These are phyloP conservation scores for Isaurus tuberculatus DNA, from an alignment of 92 coral and sea anemone species.

Conservation along the genomic window DNA sequence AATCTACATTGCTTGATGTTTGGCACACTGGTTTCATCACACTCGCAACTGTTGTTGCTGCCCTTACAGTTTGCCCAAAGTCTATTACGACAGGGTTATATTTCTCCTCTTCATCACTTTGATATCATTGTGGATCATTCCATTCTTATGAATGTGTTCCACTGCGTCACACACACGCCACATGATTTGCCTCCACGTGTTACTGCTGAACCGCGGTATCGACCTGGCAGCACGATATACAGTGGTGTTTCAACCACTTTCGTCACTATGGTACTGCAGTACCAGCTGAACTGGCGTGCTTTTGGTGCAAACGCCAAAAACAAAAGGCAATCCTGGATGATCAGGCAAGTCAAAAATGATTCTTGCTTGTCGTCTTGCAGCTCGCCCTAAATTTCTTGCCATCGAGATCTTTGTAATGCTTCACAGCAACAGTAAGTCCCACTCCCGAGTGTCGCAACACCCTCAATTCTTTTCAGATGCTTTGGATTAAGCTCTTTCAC, in stretches of 20 bases:
- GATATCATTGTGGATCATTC: neutral
- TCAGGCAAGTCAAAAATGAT: conserved; percentile 25
- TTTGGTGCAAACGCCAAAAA: conserved; percentile 22
- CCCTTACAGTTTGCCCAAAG: conserved; percentile 17
- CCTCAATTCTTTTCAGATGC: conserved; percentile 22
- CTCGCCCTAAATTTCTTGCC: neutral
- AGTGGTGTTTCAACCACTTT: neutral
- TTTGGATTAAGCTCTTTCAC: conserved; percentile 26
- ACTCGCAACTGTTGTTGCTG: neutral
- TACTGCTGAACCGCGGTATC: too few relatives aligned
- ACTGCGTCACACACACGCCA: neutral
- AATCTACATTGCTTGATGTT: too few relatives aligned
- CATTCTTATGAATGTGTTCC: neutral
- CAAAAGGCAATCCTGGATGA: conserved; percentile 22
- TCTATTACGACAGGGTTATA: conserved; percentile 15
- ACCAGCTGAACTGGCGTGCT: conserved; percentile 7
- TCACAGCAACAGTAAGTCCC: conserved; percentile 41
- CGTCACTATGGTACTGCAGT: conserved; percentile 11
- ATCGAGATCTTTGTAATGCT: conserved; percentile 18
- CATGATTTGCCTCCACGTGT: too few relatives aligned
- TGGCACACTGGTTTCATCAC: neutral
- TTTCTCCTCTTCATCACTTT: neutral
- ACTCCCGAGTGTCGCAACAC: neutral
- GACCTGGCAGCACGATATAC: too few relatives aligned
- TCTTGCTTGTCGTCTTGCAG: conserved; percentile 12